Evolutionary conservation across 2,113 vertebrate genomes (phyloP).

Genomic region (Mesembrinibis cayennensis): DNA sequence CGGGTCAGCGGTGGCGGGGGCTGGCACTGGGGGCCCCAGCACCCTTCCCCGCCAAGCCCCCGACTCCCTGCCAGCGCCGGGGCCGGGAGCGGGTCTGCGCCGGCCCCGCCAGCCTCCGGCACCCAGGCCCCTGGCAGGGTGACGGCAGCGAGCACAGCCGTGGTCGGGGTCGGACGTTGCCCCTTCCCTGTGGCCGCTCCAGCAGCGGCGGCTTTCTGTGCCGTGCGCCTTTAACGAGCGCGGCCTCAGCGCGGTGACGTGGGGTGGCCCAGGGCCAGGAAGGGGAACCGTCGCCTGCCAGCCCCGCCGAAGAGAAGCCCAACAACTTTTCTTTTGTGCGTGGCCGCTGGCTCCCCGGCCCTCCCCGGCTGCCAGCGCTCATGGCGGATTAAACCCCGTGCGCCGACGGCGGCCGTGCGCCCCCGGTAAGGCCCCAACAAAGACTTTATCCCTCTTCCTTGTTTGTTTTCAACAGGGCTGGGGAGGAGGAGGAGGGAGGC

Average conservation of each 20-base stretch:
- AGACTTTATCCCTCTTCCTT: background rate
- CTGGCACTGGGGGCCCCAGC: background rate
- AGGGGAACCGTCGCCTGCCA: background rate
- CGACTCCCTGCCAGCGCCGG: no score
- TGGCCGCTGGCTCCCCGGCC: background rate
- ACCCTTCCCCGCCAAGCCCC: background rate
- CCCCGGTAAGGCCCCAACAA: background rate
- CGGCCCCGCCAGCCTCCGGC: background rate
- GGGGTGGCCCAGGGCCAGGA: background rate
- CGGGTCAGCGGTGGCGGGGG: background rate
- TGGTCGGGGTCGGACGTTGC: accelerated
- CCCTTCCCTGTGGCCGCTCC: background rate
- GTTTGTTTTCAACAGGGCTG: background rate
- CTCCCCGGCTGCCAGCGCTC: background rate
- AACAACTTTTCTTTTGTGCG: background rate
- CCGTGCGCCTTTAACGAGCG: background rate
- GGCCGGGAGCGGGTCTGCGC: no score
- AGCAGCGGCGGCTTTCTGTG: background rate
- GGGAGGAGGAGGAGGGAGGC: background rate
- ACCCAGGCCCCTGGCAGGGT: background rate
- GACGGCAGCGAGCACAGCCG: background rate
- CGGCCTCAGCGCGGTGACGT: background rate
- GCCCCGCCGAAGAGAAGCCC: background rate
- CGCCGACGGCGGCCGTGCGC: background rate
- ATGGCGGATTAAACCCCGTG: background rate